Base-by-base conservation (phyloP, 2,113 vertebrate genomes). In the Saccopteryx bilineata region DNA sequence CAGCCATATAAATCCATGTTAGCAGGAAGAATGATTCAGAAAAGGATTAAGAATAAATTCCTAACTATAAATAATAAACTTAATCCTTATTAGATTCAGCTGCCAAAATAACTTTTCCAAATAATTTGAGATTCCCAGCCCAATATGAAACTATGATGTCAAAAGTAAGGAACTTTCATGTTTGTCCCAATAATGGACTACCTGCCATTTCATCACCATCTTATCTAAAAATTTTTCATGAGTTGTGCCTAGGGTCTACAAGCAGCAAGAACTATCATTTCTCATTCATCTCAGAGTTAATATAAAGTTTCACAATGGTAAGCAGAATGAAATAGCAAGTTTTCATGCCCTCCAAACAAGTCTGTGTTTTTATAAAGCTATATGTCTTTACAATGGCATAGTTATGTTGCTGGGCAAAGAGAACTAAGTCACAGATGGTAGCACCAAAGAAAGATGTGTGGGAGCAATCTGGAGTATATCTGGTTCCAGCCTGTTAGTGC, bases 71-170 rank as follows among this genome's bases (percentile, higher is more conserved):
- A 87, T n/a, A 69, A 65, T 23, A 82, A 87, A 54, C 28, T 83
- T n/a, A 87, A 90, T 68, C n/a, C 39, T 92, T 61, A 33, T 66
- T 66, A 80, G 39, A 87, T 18, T 63, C 46, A 10, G 63, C 23
- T 90, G 58, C 71, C 31, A 89, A 89, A 92, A n/a, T 68, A 91
- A 54, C 61, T 83, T 52, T 68, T 91, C 61, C 92, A 88, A 96
- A 56, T 39, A 86, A 63, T 28, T 46, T n/a, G 46, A 93, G 54
- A 87, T 65, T 88, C 63, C 46, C 66, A 39, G 66, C 19, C 12
- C 6, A 6, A 46, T 63, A 72, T 11, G 63, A 61, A 84, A 81
- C 71, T 63, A 56, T 63, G 26, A 74, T 87, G n/a, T 28, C 56
- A 74, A 80, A 9, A 74, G 17, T 82, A 58, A 80, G 28, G 21